phyloP scores from a whole-genome alignment of 2,888 invertebrate genomes.

The Drosophila cognata region DNA sequence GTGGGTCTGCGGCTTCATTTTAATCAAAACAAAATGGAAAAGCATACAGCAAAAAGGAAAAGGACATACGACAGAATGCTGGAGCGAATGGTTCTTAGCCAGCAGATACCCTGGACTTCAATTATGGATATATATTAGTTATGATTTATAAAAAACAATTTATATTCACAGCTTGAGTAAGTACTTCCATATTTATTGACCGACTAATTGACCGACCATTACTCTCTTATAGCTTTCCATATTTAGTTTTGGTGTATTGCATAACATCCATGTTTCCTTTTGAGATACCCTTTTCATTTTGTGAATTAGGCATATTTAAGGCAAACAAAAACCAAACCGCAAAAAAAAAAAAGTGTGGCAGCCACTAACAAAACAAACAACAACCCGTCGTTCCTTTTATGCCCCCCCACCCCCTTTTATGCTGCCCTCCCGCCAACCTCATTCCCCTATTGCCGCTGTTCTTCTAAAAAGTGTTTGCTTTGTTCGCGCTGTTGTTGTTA shows the following conservation, averaged over 20 bases:
- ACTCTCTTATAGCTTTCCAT: neutral
- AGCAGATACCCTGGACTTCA: constrained; percentile 2
- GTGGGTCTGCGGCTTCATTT: constrained; percentile 61
- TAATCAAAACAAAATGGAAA: constrained; percentile 75
- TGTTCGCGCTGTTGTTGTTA: constrained; percentile 25
- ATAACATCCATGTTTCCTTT: neutral
- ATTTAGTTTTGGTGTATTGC: neutral
- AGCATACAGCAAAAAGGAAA: constrained; percentile 19
- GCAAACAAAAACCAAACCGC: constrained; percentile 14
- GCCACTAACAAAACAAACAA: constrained; percentile 38
- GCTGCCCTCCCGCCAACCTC: neutral
- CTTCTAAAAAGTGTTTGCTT: constrained; percentile 66
- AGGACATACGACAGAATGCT: constrained; percentile 1
- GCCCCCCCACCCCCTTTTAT: neutral
- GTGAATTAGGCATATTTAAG: constrained; percentile 1
- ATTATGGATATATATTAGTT: neutral
- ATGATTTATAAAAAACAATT: neutral
- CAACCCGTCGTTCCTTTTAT: constrained; percentile 14
- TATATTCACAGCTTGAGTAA: neutral
- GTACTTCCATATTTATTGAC: neutral
- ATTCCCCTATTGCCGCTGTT: constrained; percentile 36
- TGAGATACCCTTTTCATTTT: neutral
- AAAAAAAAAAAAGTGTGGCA: constrained; percentile 33
- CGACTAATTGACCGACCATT: neutral
- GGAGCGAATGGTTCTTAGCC: neutral